Conservation (phyloP, 2,888 invertebrate species). For the Cataglyphis cursor region DNA sequence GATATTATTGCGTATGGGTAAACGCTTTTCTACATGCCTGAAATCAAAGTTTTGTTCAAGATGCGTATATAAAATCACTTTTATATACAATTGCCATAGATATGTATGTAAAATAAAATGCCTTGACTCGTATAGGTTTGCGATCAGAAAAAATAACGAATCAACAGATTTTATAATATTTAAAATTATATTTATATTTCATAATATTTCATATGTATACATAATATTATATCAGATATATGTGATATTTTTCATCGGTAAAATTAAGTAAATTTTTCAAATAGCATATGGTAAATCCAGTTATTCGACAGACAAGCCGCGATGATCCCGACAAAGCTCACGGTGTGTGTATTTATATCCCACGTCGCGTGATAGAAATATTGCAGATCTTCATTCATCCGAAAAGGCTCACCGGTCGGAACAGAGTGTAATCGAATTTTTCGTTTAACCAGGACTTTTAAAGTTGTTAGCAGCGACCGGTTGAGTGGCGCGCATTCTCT, state of each 20-base stretch:
- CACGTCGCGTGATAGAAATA: slow-evolving; percentile 28
- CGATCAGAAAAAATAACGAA: slow-evolving; percentile 15
- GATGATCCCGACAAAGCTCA: not conserved
- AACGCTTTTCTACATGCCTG: slow-evolving; percentile 15
- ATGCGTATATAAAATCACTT: slow-evolving; percentile 3
- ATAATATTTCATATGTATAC: not conserved
- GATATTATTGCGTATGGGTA: slow-evolving; percentile 28
- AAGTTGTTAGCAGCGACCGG: slow-evolving; percentile 75
- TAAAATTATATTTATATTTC: too few relatives aligned
- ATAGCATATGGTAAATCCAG: not conserved
- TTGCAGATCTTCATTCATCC: slow-evolving; percentile 31
- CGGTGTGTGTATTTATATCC: slow-evolving; percentile 11
- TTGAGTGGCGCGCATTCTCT: slow-evolving; percentile 68
- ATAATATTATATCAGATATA: not conserved
- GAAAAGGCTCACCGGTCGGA: slow-evolving; percentile 63
- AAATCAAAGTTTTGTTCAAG: slow-evolving; percentile 5
- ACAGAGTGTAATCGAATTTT: slow-evolving; percentile 77
- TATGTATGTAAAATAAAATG: not conserved
- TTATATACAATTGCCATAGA: slow-evolving; percentile 1
- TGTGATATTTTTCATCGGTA: not conserved
- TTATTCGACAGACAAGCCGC: not conserved
- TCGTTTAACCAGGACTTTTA: slow-evolving; percentile 73
- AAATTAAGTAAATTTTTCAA: not conserved
- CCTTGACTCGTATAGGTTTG: not conserved
- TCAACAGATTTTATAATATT: not conserved